phyloP scores from a whole-genome alignment of 2,888 invertebrate genomes.

The Malacosoma neustria region DNA sequence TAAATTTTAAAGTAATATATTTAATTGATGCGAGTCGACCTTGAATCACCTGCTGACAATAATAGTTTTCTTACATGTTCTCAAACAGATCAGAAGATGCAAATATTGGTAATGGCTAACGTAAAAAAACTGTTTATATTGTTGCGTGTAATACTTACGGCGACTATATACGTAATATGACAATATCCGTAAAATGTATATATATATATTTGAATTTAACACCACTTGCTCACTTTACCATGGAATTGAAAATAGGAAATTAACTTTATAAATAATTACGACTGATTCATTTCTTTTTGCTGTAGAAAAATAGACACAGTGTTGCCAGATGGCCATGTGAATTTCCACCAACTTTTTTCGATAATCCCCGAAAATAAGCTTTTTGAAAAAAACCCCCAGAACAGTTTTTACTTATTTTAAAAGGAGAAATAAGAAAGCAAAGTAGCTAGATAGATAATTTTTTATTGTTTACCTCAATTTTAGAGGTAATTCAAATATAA shows the following conservation, averaged over 20 bases:
- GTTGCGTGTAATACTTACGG: not conserved
- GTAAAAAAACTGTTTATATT: not conserved
- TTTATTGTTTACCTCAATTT: too few relatives aligned
- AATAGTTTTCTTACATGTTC: slow-evolving; percentile 35
- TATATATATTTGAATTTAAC: too few relatives aligned
- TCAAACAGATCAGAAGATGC: slow-evolving; percentile 23
- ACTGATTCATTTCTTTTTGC: slow-evolving; percentile 36
- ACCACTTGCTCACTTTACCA: not conserved
- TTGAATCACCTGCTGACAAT: slow-evolving; percentile 48
- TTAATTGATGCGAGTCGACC: slow-evolving; percentile 28
- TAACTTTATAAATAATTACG: slow-evolving; percentile 26
- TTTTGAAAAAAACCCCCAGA: too few relatives aligned
- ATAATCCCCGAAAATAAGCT: too few relatives aligned
- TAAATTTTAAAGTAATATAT: slow-evolving; percentile 18
- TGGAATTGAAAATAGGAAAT: not conserved
- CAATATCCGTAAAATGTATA: not conserved
- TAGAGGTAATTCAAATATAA: too few relatives aligned
- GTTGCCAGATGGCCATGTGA: too few relatives aligned
- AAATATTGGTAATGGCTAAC: slow-evolving; percentile 14
- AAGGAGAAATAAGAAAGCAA: too few relatives aligned
- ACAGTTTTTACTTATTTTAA: too few relatives aligned
- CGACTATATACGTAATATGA: not conserved
- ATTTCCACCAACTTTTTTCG: too few relatives aligned
- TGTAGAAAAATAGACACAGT: slow-evolving; percentile 2
- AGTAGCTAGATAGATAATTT: too few relatives aligned